phyloP scores from a whole-genome alignment of 92 coral and sea anemone species.

The Heliopora coerulea region DNA sequence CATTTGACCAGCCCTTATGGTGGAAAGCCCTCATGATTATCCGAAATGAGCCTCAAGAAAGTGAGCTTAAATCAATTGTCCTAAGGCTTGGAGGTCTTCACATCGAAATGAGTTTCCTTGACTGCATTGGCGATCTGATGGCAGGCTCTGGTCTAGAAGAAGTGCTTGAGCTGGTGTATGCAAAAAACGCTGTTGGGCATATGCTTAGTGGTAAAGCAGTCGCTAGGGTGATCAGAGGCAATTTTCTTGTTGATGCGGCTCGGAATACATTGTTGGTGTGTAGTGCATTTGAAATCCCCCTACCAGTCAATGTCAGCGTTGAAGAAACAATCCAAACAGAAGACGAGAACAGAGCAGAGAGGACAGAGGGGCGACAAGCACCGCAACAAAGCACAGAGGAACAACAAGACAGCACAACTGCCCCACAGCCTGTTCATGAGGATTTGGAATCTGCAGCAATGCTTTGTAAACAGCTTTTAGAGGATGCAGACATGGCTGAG shows the following conservation, averaged over 20 bases:
- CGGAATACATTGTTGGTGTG: background rate
- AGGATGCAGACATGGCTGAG: background rate
- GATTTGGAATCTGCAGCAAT: conserved; percentile 1
- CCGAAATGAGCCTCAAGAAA: conserved; percentile 44
- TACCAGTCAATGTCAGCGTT: too few species aligned
- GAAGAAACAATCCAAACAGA: too few species aligned
- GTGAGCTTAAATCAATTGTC: conserved; percentile 38
- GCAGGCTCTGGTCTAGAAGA: conserved; percentile 55
- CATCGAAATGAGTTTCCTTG: conserved; percentile 60
- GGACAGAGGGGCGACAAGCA: too few species aligned
- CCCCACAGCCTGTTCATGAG: background rate
- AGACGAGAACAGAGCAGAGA: too few species aligned
- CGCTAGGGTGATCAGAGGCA: conserved; percentile 45
- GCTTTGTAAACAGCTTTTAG: background rate
- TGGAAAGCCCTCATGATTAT: conserved; percentile 52
- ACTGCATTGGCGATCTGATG: conserved; percentile 49
- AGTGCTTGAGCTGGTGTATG: conserved; percentile 52
- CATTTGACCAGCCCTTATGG: conserved; percentile 65
- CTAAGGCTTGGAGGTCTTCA: conserved; percentile 56
- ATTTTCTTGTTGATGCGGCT: conserved; percentile 12
- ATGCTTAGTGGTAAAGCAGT: conserved; percentile 60
- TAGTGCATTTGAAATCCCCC: background rate
- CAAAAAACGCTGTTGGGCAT: conserved; percentile 48
- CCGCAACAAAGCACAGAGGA: conserved; percentile 5
- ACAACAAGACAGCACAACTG: background rate